A percentile compares a stretch with the other conserved stretches of the same genome.
Evolutionary conservation across 2,113 vertebrate species (phyloP).

Genomic region (Prunella himalayana): DNA sequence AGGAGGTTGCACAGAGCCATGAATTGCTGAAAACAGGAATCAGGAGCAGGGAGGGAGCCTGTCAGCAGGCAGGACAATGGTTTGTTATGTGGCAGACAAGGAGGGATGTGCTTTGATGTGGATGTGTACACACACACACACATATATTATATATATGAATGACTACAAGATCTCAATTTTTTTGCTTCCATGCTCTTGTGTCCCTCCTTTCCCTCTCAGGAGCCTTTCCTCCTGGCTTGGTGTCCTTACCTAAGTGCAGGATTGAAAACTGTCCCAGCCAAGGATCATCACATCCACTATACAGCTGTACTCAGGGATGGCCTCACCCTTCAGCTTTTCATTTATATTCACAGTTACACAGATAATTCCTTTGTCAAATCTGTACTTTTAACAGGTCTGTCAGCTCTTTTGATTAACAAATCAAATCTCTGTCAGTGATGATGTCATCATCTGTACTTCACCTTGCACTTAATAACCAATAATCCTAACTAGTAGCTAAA

Average conservation of each 20-base stretch:
- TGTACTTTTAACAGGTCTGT: neutral
- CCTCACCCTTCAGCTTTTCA: neutral
- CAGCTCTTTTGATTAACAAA: neutral
- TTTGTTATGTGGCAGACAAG: neutral
- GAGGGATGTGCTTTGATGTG: neutral
- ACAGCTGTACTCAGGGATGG: neutral
- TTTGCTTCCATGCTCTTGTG: neutral
- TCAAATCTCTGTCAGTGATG: neutral
- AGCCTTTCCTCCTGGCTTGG: neutral
- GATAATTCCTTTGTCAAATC: neutral
- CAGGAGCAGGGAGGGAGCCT: neutral
- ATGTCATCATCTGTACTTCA: neutral
- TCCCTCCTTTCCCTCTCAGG: neutral
- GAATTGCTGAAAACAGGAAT: neutral
- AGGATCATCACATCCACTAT: rapidly evolving
- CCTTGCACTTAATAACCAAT: neutral
- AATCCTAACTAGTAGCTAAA: neutral
- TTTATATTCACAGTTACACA: neutral
- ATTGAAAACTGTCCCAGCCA: neutral
- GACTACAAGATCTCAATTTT: neutral
- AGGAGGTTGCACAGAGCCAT: neutral
- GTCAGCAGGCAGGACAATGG: neutral
- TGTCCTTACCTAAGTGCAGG: rapidly evolving
- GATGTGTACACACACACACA: neutral
- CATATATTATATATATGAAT: neutral